phyloP scores from a whole-genome alignment of 2,113 vertebrate species.

The Vireo altiloquus region DNA sequence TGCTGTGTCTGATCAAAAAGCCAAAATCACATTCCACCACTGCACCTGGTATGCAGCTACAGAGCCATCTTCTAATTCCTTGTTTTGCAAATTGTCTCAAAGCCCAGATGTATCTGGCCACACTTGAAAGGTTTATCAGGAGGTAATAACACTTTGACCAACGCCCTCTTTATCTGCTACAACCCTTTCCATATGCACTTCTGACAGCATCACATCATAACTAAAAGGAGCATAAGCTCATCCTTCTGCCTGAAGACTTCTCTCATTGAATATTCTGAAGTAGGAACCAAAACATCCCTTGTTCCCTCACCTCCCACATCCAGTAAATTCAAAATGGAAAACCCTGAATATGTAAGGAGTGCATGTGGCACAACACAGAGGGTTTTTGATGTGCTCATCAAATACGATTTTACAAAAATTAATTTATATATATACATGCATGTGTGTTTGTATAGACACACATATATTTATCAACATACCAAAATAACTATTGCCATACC shows the following conservation, averaged over 20 bases:
- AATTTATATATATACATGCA: rapidly evolving
- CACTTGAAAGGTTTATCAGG: not conserved
- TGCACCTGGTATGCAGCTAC: not conserved
- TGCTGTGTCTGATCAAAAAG: not conserved
- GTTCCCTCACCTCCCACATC: not conserved
- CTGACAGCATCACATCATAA: not conserved
- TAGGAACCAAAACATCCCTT: not conserved
- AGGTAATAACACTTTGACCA: not conserved
- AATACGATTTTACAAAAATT: not conserved
- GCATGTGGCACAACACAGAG: not conserved
- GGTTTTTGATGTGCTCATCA: not conserved
- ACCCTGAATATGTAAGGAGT: not conserved
- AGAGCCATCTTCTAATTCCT: not conserved
- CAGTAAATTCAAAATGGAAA: not conserved
- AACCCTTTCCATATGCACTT: not conserved
- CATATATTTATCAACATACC: not conserved
- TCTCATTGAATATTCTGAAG: not conserved
- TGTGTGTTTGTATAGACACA: not conserved
- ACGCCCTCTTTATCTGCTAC: not conserved
- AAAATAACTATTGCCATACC: not conserved
- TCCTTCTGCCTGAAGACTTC: not conserved
- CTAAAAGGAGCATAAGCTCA: not conserved
- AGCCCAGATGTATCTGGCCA: not conserved
- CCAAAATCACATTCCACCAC: not conserved
- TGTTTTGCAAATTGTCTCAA: not conserved